A percentile compares a stretch with the other conserved stretches of the same genome.
phyloP scores from a whole-genome alignment of 2,888 invertebrate genomes.

The Nebria brevicollis region DNA sequence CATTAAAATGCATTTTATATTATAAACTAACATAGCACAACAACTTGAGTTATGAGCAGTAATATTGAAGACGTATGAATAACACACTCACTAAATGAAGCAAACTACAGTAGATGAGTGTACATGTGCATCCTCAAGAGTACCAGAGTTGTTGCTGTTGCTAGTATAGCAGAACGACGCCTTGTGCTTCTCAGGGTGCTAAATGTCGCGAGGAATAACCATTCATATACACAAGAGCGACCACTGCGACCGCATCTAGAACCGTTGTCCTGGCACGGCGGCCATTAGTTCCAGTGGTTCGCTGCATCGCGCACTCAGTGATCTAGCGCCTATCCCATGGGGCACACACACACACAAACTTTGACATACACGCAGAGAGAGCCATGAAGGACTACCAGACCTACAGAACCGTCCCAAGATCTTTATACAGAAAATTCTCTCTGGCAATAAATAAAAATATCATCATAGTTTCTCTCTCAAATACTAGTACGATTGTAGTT shows the following conservation, averaged over 20 bases:
- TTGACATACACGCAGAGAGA: background rate
- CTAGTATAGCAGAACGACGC: constrained; percentile 2
- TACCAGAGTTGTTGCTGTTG: background rate
- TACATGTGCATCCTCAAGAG: background rate
- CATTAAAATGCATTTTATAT: no score
- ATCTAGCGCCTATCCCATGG: constrained; percentile 42
- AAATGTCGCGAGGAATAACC: constrained; percentile 61
- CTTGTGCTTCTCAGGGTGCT: constrained; percentile 52
- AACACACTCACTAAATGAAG: background rate
- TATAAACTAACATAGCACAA: no score
- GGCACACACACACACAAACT: constrained; percentile 15
- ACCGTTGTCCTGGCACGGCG: constrained; percentile 48
- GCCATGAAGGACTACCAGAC: background rate
- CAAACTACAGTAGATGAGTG: background rate
- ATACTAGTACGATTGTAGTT: no score
- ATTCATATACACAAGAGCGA: constrained; percentile 58
- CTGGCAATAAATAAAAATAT: background rate
- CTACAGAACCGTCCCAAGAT: background rate
- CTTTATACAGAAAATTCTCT: background rate
- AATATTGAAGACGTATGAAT: no score
- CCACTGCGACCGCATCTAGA: constrained; percentile 56
- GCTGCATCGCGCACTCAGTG: constrained; percentile 29
- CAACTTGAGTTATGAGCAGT: no score
- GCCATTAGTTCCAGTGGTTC: constrained; percentile 43
- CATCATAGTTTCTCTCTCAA: no score